These are phyloP conservation scores for Calyptommatus sinebrachiatus DNA, from an alignment of 2,113 vertebrate species.

Conservation along the genomic window DNA sequence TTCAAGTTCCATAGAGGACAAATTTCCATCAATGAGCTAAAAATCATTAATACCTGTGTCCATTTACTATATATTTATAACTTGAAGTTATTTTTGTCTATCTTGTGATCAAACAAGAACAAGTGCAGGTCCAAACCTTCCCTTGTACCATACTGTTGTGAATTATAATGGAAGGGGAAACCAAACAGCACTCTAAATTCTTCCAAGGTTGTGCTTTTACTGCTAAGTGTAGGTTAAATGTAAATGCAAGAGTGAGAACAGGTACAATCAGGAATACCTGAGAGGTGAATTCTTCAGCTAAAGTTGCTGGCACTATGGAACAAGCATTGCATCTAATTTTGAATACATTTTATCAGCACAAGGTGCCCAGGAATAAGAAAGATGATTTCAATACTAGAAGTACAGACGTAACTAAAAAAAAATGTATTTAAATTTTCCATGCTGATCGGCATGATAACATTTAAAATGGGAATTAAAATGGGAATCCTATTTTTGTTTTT, in stretches of 20 bases:
- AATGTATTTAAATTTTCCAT: no score
- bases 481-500: no score
- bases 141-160: not conserved
- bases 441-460: not conserved
- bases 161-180: not conserved
- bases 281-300: not conserved
- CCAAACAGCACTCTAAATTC: not conserved
- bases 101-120: not conserved
- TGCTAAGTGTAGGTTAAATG: not conserved
- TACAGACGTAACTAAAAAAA: not conserved
- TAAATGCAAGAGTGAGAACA: not conserved
- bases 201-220: not conserved
- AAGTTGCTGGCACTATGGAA: not conserved
- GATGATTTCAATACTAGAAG: not conserved
- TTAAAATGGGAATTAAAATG: not conserved
- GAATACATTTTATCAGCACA: not conserved
- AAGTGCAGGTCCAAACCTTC: not conserved
- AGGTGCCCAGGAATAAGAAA: not conserved
- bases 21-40: constrained; percentile 4
- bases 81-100: constrained; percentile 1
- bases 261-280: not conserved
- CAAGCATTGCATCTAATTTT: not conserved
- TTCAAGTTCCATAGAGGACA: constrained; percentile 16
- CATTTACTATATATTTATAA: not conserved
- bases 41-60: constrained; percentile 14